These are phyloP conservation scores for Candoia aspera DNA, from an alignment of 2,113 vertebrate genomes.

Conservation along the genomic window DNA sequence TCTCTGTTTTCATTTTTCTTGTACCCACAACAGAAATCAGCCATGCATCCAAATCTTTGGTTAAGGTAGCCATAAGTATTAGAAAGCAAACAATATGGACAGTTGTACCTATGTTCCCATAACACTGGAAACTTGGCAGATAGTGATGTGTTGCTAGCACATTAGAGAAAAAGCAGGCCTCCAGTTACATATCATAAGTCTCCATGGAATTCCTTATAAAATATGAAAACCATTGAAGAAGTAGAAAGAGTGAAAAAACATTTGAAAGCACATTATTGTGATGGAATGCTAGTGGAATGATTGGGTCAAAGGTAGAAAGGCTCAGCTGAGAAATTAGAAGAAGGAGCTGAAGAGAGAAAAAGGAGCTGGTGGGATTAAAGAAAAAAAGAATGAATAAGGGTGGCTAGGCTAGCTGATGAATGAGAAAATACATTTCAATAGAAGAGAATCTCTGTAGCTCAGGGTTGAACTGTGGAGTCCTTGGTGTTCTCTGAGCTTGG, in stretches of 20 bases:
- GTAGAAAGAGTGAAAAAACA: neutral
- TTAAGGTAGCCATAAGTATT: slow-evolving; percentile 37
- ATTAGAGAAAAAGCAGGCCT: neutral
- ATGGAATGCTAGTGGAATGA: neutral
- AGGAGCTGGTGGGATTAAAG: neutral
- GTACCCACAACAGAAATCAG: slow-evolving; percentile 33
- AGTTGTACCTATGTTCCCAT: neutral
- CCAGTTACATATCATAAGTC: neutral
- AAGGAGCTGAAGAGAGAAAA: neutral
- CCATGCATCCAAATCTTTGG: slow-evolving; percentile 35
- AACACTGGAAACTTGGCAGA: neutral
- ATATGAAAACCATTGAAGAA: neutral
- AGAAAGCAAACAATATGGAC: slow-evolving; percentile 1
- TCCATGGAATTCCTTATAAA: neutral
- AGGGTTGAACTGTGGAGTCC: neutral
- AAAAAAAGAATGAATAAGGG: neutral
- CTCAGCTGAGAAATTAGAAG: neutral
- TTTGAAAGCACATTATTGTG: neutral
- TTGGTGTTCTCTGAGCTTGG: neutral
- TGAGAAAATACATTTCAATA: neutral
- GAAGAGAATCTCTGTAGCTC: neutral
- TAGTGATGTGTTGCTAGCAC: neutral
- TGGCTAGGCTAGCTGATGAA: neutral
- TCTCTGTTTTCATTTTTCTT: slow-evolving; percentile 36
- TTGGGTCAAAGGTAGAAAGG: neutral